These are phyloP conservation scores for Troglohyphantes excavatus DNA, from an alignment of 2,888 invertebrate genomes.

Conservation along the genomic window DNA sequence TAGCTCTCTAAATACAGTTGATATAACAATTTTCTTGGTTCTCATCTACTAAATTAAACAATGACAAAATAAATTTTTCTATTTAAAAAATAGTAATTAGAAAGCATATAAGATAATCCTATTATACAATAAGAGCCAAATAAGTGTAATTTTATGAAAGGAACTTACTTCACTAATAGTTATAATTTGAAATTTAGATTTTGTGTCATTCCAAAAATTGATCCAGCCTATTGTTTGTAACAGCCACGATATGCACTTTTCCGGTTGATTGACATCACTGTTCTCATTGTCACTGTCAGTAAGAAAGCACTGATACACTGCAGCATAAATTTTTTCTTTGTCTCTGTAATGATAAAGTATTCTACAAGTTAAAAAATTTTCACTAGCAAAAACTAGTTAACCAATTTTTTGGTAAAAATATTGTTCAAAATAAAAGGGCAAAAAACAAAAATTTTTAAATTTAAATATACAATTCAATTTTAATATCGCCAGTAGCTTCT, in stretches of 20 bases:
- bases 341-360: slow-evolving; percentile 56
- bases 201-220: slow-evolving; percentile 61
- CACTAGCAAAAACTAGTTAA: too few relatives aligned
- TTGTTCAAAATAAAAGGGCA: too few relatives aligned
- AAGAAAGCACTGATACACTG: slow-evolving; percentile 59
- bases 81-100: too few relatives aligned
- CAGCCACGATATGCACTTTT: slow-evolving; percentile 68
- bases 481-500: too few relatives aligned
- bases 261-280: slow-evolving; percentile 64
- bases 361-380: too few relatives aligned
- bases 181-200: slow-evolving; percentile 62
- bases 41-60: too few relatives aligned
- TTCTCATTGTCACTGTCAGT: slow-evolving; percentile 37
- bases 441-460: too few relatives aligned
- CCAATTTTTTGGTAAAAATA: too few relatives aligned
- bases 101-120: not conserved
- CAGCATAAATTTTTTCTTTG: slow-evolving; percentile 36
- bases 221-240: slow-evolving; percentile 74
- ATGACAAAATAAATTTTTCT: not conserved
- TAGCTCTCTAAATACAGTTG: too few relatives aligned
- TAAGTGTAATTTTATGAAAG: not conserved
- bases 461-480: too few relatives aligned
- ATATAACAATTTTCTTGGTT: not conserved
- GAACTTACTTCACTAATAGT: slow-evolving; percentile 63
- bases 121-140: not conserved